Evolutionary conservation across 2,797 vertebrate genomes (phyloP).

Genomic region (Clamator glandarius): DNA sequence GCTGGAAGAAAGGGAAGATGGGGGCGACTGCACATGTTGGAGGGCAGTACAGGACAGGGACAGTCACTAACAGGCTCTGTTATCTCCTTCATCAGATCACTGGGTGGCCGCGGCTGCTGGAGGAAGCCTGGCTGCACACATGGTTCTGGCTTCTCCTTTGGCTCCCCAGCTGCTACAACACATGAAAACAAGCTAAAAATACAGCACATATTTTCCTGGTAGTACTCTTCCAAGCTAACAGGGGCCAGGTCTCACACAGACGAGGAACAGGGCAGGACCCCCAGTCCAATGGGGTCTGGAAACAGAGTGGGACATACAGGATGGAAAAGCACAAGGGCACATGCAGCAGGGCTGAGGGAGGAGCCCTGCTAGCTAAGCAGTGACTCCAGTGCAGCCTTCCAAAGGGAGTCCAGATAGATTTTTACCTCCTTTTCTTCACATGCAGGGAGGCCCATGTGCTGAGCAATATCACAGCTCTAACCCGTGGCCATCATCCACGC

Average conservation of each 20-base stretch:
- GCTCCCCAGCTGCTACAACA: not conserved
- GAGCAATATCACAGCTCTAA: not conserved
- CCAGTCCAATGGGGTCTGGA: not conserved
- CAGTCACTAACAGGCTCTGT: accelerated
- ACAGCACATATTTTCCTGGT: not conserved
- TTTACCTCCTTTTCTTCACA: not conserved
- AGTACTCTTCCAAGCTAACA: not conserved
- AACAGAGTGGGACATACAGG: accelerated
- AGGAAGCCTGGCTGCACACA: not conserved
- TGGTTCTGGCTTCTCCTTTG: not conserved
- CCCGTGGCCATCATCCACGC: accelerated
- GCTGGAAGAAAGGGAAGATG: not conserved
- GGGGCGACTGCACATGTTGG: not conserved
- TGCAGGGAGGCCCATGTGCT: not conserved
- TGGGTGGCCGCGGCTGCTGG: not conserved
- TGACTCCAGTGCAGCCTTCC: not conserved
- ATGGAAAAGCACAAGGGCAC: not conserved
- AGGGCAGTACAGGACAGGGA: not conserved
- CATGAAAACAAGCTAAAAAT: constrained; percentile 5
- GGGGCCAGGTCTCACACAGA: not conserved
- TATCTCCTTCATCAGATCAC: not conserved
- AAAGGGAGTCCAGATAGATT: not conserved
- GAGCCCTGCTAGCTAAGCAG: not conserved
- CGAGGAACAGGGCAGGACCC: not conserved
- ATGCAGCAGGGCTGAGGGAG: not conserved